Percentiles rank a stretch among this genome's conserved stretches.
phyloP scores from a whole-genome alignment of 1,140 invertebrate genomes.

The Hycleus phaleratus region DNA sequence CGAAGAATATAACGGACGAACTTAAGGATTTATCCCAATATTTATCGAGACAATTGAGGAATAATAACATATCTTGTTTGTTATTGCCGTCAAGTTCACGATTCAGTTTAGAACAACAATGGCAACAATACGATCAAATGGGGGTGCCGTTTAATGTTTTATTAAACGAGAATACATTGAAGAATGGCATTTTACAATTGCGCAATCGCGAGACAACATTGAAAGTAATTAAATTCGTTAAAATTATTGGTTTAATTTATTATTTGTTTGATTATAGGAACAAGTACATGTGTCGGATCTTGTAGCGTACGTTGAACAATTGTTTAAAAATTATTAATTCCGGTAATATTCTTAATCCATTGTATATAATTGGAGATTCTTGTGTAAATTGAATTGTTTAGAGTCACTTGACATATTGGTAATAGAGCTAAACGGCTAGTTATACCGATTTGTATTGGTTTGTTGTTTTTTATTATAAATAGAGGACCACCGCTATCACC shows the following conservation, averaged over 20 bases:
- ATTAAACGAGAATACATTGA: constrained; percentile 55
- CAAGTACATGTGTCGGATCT: constrained; percentile 46
- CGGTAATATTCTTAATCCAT: constrained; percentile 34
- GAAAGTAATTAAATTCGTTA: constrained; percentile 37
- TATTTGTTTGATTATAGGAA: constrained; percentile 37
- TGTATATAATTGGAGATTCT: constrained; percentile 34
- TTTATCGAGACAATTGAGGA: constrained; percentile 45
- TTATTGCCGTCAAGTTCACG: constrained; percentile 28
- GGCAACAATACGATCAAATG: constrained; percentile 41
- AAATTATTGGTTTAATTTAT: constrained; percentile 9
- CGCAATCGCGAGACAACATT: constrained; percentile 67
- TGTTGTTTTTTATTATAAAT: constrained; percentile 26
- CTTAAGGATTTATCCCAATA: constrained; percentile 46
- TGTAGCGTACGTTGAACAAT: constrained; percentile 40
- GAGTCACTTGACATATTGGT: constrained; percentile 32
- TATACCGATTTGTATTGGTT: constrained; percentile 33
- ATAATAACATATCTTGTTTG: constrained; percentile 43
- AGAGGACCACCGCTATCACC: constrained; percentile 38
- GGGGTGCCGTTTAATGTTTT: constrained; percentile 63
- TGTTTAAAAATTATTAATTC: constrained; percentile 37
- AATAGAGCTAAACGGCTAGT: constrained; percentile 36
- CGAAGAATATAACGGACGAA: constrained; percentile 31
- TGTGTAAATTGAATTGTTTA: constrained; percentile 38
- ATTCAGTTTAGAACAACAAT: constrained; percentile 27
- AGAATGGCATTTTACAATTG: constrained; percentile 62